Evolutionary conservation across 2,113 vertebrate species (phyloP).

Genomic region (Piaya cayana): DNA sequence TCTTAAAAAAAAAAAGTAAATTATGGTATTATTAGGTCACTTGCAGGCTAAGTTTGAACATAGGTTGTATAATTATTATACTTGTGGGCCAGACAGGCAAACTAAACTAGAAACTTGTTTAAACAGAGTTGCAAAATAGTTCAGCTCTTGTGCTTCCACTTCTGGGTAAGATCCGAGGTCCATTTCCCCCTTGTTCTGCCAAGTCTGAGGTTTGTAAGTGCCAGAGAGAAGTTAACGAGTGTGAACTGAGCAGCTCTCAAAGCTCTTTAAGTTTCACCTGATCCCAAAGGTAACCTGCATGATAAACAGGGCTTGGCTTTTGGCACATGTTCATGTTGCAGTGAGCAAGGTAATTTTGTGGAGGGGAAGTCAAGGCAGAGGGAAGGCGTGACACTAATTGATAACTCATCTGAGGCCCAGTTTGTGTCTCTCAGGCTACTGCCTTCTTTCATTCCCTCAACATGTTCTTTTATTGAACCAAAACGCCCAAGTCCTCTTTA

Average conservation of each 20-base stretch:
- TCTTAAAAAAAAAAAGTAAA: neutral
- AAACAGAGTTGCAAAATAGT: slow-evolving; percentile 50
- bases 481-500: neutral
- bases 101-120: slow-evolving; percentile 30
- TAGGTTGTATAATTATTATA: slow-evolving; percentile 35
- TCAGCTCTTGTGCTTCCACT: slow-evolving; percentile 40
- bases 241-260: neutral
- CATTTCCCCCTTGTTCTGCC: slow-evolving; percentile 20
- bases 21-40: neutral
- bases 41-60: neutral
- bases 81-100: neutral
- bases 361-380: slow-evolving; percentile 34
- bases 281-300: neutral
- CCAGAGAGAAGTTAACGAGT: slow-evolving; percentile 29
- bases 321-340: neutral
- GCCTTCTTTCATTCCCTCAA: neutral
- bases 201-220: neutral
- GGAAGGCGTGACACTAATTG: neutral
- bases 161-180: slow-evolving; percentile 14
- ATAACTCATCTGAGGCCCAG: neutral
- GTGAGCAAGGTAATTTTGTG: slow-evolving; percentile 29
- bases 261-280: slow-evolving; percentile 42
- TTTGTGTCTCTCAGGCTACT: neutral
- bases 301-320: slow-evolving; percentile 38
- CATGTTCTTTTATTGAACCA: neutral